Conservation (phyloP, 2,797 vertebrate genomes). For the Tadarida brasiliensis region DNA sequence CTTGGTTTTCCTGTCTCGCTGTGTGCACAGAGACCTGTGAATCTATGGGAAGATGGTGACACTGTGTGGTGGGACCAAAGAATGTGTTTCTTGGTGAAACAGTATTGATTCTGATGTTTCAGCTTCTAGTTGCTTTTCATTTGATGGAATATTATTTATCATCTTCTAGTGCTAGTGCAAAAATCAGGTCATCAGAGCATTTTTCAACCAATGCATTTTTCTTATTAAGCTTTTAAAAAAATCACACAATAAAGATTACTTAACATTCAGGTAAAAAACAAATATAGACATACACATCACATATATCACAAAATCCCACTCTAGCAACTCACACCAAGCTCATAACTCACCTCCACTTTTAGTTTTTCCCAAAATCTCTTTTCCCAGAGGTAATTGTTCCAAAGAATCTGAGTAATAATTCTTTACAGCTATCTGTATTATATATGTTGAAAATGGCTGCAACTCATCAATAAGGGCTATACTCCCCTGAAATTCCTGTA, state of each 20-base stretch:
- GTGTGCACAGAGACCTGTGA: not conserved
- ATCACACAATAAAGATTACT: not conserved
- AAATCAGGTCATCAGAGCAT: not conserved
- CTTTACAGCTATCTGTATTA: slow-evolving; percentile 81
- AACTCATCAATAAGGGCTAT: slow-evolving; percentile 80
- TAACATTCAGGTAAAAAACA: not conserved
- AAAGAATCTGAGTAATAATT: slow-evolving; percentile 86
- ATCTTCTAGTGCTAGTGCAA: not conserved
- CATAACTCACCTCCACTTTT: slow-evolving; percentile 78
- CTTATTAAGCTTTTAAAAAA: slow-evolving; percentile 20
- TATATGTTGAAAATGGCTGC: slow-evolving; percentile 87
- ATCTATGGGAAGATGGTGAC: slow-evolving; percentile 79
- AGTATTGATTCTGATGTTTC: not conserved
- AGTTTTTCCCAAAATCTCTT: slow-evolving; percentile 82
- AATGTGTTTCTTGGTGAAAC: slow-evolving; percentile 15
- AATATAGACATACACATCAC: not conserved
- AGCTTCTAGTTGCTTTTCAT: not conserved
- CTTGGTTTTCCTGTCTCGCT: not conserved
- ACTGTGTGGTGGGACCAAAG: slow-evolving; percentile 80
- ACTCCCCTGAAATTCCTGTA: slow-evolving; percentile 86
- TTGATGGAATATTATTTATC: not conserved
- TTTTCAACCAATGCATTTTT: not conserved
- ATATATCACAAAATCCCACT: not conserved
- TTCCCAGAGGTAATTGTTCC: slow-evolving; percentile 64
- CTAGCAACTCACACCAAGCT: not conserved